A percentile compares a stretch with the other conserved stretches of the same genome.
Conservation (phyloP, 2,797 vertebrate species). For the Galago senegalensis region DNA sequence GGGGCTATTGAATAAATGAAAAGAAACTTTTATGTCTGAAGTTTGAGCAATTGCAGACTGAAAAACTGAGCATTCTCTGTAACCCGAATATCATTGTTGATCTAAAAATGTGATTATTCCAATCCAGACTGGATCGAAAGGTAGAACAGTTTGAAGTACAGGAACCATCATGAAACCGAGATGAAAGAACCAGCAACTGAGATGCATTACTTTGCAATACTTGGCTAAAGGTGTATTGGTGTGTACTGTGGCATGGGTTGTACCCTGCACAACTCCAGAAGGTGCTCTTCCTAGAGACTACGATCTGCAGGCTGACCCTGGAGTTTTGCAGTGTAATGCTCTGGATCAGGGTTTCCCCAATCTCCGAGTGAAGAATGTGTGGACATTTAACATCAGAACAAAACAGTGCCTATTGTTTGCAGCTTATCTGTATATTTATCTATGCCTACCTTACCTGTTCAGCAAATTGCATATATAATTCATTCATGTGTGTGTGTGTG, state of each 20-base stretch:
- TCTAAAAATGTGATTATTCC: background rate
- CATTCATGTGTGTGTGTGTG: background rate
- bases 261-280: background rate
- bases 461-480: background rate
- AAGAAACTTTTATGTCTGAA: background rate
- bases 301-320: rapidly evolving
- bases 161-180: background rate
- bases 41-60: background rate
- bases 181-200: background rate
- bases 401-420: background rate
- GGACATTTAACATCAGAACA: background rate
- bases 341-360: rapidly evolving
- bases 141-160: background rate
- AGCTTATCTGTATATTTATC: background rate
- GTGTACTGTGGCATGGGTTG: background rate
- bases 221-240: background rate
- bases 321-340: background rate
- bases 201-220: background rate
- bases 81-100: background rate
- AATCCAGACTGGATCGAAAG: background rate
- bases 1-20: background rate
- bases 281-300: background rate
- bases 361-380: background rate
- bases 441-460: background rate
- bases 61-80: slow-evolving; percentile 3